Percentiles rank a stretch among this genome's conserved stretches.
These are phyloP conservation scores for Corydoras sp. DNA, from an alignment of 2,113 vertebrate genomes.

Conservation along the genomic window DNA sequence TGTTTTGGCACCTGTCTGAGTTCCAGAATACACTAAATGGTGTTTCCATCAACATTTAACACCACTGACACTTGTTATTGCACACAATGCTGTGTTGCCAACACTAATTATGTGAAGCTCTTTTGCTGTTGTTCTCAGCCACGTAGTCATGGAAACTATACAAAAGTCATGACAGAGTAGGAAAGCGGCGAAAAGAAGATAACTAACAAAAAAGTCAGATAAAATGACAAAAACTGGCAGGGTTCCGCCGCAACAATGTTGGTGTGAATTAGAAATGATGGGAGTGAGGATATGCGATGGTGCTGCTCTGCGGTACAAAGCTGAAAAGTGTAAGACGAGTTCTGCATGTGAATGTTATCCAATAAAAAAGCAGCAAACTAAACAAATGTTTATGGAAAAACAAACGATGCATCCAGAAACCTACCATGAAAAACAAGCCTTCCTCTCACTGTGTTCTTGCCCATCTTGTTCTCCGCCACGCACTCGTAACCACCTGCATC, in stretches of 20 bases:
- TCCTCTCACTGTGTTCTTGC: constrained; percentile 81
- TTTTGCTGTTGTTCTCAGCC: constrained; percentile 34
- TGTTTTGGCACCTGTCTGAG: constrained; percentile 25
- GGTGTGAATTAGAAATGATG: constrained; percentile 11
- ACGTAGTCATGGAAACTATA: constrained; percentile 39
- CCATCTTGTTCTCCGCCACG: constrained; percentile 85
- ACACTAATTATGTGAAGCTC: constrained; percentile 55
- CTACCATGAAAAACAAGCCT: constrained; percentile 86
- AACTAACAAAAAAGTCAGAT: constrained; percentile 29
- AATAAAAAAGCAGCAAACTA: background rate
- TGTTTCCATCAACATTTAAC: constrained; percentile 41
- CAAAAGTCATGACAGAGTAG: constrained; percentile 32
- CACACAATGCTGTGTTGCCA: constrained; percentile 48
- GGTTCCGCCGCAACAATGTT: background rate
- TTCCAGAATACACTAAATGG: constrained; percentile 23
- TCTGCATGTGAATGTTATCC: background rate
- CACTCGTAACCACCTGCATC: constrained; percentile 89
- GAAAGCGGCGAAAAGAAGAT: constrained; percentile 33
- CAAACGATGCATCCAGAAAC: background rate
- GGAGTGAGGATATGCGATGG: background rate
- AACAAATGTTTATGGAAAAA: background rate
- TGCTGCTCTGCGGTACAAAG: constrained; percentile 5
- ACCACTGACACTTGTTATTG: constrained; percentile 47
- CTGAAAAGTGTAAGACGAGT: constrained; percentile 1
- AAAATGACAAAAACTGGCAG: constrained; percentile 24